A percentile compares a stretch with the other conserved stretches of the same genome.
Conservation (phyloP, 2,888 invertebrate genomes). For the Pristionchus mayeri region DNA sequence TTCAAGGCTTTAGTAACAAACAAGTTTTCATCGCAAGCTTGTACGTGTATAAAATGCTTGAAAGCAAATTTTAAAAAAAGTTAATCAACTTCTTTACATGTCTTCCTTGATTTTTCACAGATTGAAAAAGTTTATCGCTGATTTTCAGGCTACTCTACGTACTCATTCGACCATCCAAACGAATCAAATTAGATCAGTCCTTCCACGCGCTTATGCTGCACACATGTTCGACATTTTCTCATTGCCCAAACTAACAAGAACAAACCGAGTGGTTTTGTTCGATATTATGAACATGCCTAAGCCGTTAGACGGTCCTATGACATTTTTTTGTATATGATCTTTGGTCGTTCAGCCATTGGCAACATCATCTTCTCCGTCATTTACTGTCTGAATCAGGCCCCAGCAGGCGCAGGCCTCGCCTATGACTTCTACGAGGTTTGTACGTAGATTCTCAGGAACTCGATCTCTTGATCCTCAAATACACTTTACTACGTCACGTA, state of each 20-base stretch:
- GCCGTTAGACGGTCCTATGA: too few relatives aligned
- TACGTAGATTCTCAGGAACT: background rate
- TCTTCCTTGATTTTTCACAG: background rate
- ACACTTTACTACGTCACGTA: background rate
- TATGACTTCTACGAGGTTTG: background rate
- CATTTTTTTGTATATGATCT: too few relatives aligned
- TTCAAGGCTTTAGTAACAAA: too few relatives aligned
- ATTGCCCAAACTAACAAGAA: too few relatives aligned
- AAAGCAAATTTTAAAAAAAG: background rate
- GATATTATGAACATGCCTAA: too few relatives aligned
- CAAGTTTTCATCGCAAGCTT: too few relatives aligned
- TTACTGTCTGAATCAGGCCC: background rate
- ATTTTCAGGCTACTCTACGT: background rate
- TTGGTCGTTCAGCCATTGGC: slow-evolving; percentile 25
- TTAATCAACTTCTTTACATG: background rate
- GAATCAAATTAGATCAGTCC: background rate
- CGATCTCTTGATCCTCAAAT: background rate
- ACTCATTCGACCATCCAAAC: background rate
- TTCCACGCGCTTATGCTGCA: slow-evolving; percentile 5
- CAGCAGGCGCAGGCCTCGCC: background rate
- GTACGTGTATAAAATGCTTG: background rate
- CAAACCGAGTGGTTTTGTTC: too few relatives aligned
- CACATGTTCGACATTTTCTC: background rate
- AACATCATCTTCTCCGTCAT: background rate
- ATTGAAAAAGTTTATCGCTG: background rate